These are phyloP conservation scores for Capromys pilorides DNA, from an alignment of 2,797 vertebrate genomes.

Conservation along the genomic window DNA sequence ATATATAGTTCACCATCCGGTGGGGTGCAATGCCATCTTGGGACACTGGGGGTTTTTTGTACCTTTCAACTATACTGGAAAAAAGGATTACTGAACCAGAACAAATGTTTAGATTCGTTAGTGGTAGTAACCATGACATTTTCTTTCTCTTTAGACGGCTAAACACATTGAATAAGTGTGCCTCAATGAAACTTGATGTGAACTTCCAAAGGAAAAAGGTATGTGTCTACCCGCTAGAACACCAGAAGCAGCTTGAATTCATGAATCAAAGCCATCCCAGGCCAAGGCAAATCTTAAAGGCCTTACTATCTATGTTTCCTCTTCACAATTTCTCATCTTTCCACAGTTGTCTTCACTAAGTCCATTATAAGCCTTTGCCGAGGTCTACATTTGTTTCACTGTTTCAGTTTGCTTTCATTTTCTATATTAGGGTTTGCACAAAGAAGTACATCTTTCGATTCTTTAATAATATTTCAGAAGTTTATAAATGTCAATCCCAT, in stretches of 20 bases:
- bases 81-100: conserved; percentile 63
- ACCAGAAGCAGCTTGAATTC: not conserved
- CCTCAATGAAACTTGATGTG: conserved; percentile 99
- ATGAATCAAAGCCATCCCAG: not conserved
- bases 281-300: not conserved
- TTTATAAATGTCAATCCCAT: not conserved
- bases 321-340: not conserved
- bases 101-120: conserved; percentile 67
- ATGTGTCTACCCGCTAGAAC: conserved; percentile 78
- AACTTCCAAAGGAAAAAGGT: conserved; percentile 99
- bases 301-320: not conserved
- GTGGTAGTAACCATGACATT: conserved; percentile 78
- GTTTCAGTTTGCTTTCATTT: not conserved
- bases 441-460: not conserved
- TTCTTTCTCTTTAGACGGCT: conserved; percentile 92
- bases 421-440: not conserved
- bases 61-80: conserved; percentile 35
- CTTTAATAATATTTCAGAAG: not conserved
- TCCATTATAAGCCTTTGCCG: not conserved
- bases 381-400: not conserved
- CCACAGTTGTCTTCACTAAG: not conserved
- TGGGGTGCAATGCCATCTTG: no score
- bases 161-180: conserved; percentile 98
- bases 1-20: accelerated
- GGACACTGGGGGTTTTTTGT: not conserved